Base-by-base conservation (phyloP, 2,888 invertebrate species). In the Drosophila ustulata region DNA sequence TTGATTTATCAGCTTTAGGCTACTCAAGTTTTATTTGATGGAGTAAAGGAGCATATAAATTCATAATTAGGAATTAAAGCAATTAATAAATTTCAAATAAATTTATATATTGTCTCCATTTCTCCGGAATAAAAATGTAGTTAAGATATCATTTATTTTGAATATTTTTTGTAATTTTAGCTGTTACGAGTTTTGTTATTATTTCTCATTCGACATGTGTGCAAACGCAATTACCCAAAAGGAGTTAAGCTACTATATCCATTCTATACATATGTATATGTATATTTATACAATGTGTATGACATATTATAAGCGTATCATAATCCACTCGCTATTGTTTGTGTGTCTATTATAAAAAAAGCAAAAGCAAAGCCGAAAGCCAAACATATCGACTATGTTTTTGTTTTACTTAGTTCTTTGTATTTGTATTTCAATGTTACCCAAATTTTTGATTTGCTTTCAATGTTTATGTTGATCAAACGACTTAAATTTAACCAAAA, bases 291-390 rank as follows among this genome's bases (percentile, higher is more conserved):
- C n/a, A 4, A 37, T 57, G 56, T 57, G 56, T 65, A 57, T 52
- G 30, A 53, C 51, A 57, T 61, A 56, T 66, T 65, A 56, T 55
- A 67, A 25, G 56, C 66, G 55, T 75, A 77, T 75, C 78, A 82
- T 85, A 74, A 87, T 76, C 87, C 85, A 86, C 81, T 87, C 85
- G 87, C 85, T 86, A 81, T 86, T 86, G 80, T 86, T 82, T 80
- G 76, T 86, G 74, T 84, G 75, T 82, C 73, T 86, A 71, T 71
- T 63, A 63, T 70, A 50, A 65, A 59, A 63, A 50, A 30, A 41
- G 5, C 39, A 53, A 55, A 62, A 56, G 55, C 46, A 53, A 76
- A 69, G 74, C 64, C 69, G 13, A 70, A 59, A 67, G 37, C 62
- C 69, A 66, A 71, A 65, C 58, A 78, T 69, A 70, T 46, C 49